Conservation (phyloP, 2,888 invertebrate species). For the Limenitis camilla region DNA sequence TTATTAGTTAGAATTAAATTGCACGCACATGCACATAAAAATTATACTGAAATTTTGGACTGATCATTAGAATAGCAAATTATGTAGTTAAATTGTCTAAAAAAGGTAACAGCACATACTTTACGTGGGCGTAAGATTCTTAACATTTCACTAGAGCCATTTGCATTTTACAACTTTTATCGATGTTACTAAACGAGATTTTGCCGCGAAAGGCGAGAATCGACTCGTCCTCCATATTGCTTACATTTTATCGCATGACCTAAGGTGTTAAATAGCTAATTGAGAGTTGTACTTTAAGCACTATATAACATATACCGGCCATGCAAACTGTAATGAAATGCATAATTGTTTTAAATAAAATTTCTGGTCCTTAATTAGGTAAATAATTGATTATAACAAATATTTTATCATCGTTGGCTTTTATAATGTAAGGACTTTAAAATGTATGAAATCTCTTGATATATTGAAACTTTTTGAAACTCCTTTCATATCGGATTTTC, state of each 20-base stretch:
- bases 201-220: constrained; percentile 49
- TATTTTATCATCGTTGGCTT: too few relatives aligned
- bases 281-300: constrained; percentile 10
- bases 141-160: constrained; percentile 65
- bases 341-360: neutral
- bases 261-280: constrained; percentile 16
- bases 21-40: too few relatives aligned
- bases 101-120: constrained; percentile 53
- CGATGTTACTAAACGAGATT: constrained; percentile 60
- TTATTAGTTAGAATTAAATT: too few relatives aligned
- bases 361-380: too few relatives aligned
- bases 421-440: too few relatives aligned
- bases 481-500: too few relatives aligned
- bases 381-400: too few relatives aligned
- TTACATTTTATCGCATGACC: constrained; percentile 24
- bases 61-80: constrained; percentile 5
- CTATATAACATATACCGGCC: neutral
- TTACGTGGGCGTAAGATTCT: constrained; percentile 62
- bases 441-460: too few relatives aligned
- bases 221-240: constrained; percentile 47
- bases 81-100: constrained; percentile 41
- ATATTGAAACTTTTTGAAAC: too few relatives aligned
- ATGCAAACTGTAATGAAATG: constrained; percentile 1
- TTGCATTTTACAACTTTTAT: constrained; percentile 73
- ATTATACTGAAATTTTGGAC: constrained; percentile 10